These are phyloP conservation scores for Oreochromis niloticus DNA, from an alignment of 2,113 vertebrate genomes.

Conservation along the genomic window DNA sequence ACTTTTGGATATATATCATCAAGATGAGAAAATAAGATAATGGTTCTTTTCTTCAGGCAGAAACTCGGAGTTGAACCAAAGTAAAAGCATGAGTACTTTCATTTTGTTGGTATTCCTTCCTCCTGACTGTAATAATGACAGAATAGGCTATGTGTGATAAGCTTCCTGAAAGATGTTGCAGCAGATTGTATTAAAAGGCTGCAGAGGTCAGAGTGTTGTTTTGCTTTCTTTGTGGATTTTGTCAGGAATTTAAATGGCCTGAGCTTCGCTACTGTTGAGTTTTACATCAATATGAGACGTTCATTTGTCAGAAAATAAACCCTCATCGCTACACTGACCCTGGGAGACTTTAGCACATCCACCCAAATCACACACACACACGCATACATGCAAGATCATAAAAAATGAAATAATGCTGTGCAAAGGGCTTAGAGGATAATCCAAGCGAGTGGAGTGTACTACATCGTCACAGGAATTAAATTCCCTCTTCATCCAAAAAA, in stretches of 20 bases:
- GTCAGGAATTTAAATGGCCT: constrained; percentile 29
- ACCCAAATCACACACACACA: neutral
- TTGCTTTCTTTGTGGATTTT: constrained; percentile 50
- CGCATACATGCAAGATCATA: constrained; percentile 10
- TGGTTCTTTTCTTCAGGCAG: neutral
- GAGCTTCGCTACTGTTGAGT: neutral
- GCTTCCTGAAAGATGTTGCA: constrained; percentile 5
- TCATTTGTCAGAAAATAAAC: constrained; percentile 39
- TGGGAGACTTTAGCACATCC: neutral
- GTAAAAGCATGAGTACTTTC: neutral
- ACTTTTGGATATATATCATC: neutral
- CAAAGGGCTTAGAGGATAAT: constrained; percentile 74
- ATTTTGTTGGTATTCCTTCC: neutral
- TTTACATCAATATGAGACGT: constrained; percentile 8
- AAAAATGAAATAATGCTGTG: constrained; percentile 66
- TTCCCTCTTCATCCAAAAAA: constrained; percentile 61
- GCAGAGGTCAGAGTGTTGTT: constrained; percentile 33
- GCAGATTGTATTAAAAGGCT: constrained; percentile 14
- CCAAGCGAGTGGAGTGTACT: constrained; percentile 56
- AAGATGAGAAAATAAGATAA: neutral
- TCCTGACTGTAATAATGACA: neutral
- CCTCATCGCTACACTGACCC: neutral
- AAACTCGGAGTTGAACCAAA: neutral
- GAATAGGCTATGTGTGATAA: constrained; percentile 6
- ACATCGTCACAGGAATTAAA: constrained; percentile 67